phyloP scores from a whole-genome alignment of 2,888 invertebrate genomes.

The Prenolepis imparis region DNA sequence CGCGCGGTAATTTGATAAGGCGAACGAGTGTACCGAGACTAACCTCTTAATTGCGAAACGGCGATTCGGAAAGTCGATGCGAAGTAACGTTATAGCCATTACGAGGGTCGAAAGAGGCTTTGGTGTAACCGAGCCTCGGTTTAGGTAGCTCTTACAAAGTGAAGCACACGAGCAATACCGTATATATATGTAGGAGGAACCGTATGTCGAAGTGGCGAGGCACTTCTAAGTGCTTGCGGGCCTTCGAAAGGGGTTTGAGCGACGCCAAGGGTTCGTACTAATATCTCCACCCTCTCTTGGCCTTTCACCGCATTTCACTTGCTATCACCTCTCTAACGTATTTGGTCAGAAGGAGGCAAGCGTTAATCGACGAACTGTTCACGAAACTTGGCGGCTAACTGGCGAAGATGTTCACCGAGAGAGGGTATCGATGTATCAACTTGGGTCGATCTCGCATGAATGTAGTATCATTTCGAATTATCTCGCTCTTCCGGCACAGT shows the following conservation, averaged over 20 bases:
- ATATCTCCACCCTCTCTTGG: slow-evolving; percentile 65
- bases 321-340: slow-evolving; percentile 45
- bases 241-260: slow-evolving; percentile 28
- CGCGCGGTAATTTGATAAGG: slow-evolving; percentile 65
- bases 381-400: slow-evolving; percentile 40
- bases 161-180: slow-evolving; percentile 38
- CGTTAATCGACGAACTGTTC: slow-evolving; percentile 51
- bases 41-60: slow-evolving; percentile 57
- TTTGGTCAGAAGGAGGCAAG: slow-evolving; percentile 29
- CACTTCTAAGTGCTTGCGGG: slow-evolving; percentile 38
- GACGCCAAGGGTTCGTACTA: slow-evolving; percentile 58
- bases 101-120: slow-evolving; percentile 41
- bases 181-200: slow-evolving; percentile 15
- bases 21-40: slow-evolving; percentile 64
- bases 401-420: slow-evolving; percentile 21
- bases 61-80: slow-evolving; percentile 71
- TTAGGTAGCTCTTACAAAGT: slow-evolving; percentile 32
- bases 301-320: slow-evolving; percentile 57
- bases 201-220: slow-evolving; percentile 30
- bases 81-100: slow-evolving; percentile 75
- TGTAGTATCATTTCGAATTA: not conserved
- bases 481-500: not conserved
- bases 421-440: slow-evolving; percentile 27
- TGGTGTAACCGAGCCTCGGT: not conserved
- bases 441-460: slow-evolving; percentile 9